phyloP scores from a whole-genome alignment of 2,888 invertebrate species.

The Podotricha telesiphe region DNA sequence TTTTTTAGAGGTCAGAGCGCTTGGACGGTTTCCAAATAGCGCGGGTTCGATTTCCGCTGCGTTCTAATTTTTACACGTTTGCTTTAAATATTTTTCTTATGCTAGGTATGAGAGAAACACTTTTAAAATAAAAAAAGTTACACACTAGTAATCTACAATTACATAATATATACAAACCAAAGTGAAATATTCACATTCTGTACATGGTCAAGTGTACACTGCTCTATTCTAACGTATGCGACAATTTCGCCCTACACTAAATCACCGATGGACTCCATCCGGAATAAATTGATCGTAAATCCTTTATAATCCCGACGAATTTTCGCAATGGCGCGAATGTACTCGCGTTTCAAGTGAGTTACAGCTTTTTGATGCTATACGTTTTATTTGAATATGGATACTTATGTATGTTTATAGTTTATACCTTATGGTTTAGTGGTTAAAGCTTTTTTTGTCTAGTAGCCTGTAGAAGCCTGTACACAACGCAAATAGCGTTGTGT shows the following conservation, averaged over 20 bases:
- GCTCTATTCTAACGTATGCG: slow-evolving; percentile 61
- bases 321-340: slow-evolving; percentile 44
- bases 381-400: slow-evolving; percentile 14
- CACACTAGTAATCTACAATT: too few species aligned
- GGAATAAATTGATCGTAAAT: slow-evolving; percentile 57
- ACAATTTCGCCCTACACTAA: slow-evolving; percentile 63
- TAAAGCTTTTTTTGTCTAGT: too few species aligned
- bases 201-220: slow-evolving; percentile 51
- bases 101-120: too few species aligned
- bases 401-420: background rate
- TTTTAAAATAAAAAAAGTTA: too few species aligned
- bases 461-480: too few species aligned
- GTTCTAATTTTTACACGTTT: too few species aligned
- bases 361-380: slow-evolving; percentile 18
- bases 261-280: slow-evolving; percentile 62
- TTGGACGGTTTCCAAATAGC: too few species aligned
- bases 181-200: slow-evolving; percentile 31
- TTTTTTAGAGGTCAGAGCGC: too few species aligned
- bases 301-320: slow-evolving; percentile 47
- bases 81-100: too few species aligned
- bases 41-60: too few species aligned
- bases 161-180: slow-evolving; percentile 23
- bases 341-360: slow-evolving; percentile 30
- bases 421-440: background rate
- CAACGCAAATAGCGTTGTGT: too few species aligned